A percentile compares a stretch with the other conserved stretches of the same genome.
These are phyloP conservation scores for Bicyclus anynana DNA, from an alignment of 1,140 invertebrate species.

Conservation along the genomic window DNA sequence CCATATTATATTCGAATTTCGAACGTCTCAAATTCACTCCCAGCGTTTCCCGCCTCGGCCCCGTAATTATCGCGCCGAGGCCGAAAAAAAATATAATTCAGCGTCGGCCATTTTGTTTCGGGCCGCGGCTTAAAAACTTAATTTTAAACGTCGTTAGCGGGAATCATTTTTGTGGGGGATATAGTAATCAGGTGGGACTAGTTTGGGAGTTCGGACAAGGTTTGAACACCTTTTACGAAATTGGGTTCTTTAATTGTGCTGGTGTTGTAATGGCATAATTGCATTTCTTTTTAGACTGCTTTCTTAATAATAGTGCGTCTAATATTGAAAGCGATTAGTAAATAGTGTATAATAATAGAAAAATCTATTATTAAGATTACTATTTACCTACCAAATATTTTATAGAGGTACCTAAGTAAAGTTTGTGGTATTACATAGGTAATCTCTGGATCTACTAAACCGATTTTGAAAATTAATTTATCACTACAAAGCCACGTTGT, in stretches of 20 bases:
- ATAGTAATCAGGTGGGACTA: conserved; percentile 34
- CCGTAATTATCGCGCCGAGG: conserved; percentile 35
- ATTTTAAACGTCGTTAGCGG: conserved; percentile 47
- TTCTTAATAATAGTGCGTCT: no score
- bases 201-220: background rate
- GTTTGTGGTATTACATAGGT: no score
- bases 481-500: no score
- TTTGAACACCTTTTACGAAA: conserved; percentile 1
- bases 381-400: no score
- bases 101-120: conserved; percentile 41
- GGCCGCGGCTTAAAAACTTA: conserved; percentile 51
- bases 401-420: no score
- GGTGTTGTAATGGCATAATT: no score
- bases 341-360: no score
- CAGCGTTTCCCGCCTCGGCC: conserved; percentile 24
- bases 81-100: conserved; percentile 35
- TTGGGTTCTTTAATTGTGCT: background rate
- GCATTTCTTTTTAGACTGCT: no score
- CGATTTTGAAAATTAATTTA: no score
- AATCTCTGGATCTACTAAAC: no score
- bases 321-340: no score
- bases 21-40: conserved; percentile 29
- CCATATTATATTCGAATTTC: conserved; percentile 25
- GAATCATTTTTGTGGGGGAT: conserved; percentile 34
- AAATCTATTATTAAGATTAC: no score